Conservation (phyloP, 2,797 vertebrate species). For the Eulemur rubriventer region DNA sequence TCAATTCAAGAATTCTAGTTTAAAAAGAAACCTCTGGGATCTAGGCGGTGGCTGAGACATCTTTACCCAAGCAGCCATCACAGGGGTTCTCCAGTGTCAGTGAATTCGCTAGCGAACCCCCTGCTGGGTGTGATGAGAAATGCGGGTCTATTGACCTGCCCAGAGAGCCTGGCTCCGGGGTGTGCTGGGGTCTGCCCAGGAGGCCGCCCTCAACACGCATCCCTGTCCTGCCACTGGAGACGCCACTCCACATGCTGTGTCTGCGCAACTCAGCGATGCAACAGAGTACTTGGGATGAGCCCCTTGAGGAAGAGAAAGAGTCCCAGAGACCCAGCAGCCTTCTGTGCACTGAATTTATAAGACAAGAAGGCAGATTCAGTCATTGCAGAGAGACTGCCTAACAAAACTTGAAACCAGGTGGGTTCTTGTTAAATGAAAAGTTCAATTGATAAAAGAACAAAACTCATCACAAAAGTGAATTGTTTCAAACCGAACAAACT, state of each 20-base stretch:
- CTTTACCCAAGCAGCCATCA: rapidly evolving
- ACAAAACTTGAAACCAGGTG: no score
- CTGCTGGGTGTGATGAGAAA: background rate
- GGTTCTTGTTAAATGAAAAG: background rate
- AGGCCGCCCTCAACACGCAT: background rate
- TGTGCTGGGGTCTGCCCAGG: background rate
- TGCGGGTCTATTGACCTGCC: background rate
- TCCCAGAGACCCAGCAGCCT: background rate
- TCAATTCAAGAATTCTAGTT: background rate
- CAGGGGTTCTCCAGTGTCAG: rapidly evolving
- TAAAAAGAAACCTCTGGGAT: background rate
- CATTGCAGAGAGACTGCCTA: background rate
- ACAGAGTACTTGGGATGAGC: background rate
- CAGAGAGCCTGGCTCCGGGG: background rate
- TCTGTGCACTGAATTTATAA: background rate
- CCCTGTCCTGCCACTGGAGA: background rate
- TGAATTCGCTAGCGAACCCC: background rate
- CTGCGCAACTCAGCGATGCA: background rate
- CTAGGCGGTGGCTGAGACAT: background rate
- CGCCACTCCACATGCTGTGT: rapidly evolving
- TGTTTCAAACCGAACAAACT: background rate
- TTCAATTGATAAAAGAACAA: background rate
- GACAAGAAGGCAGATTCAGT: background rate
- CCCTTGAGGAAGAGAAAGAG: background rate
- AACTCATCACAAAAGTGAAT: background rate